Conservation (phyloP, 2,888 invertebrate genomes). For the Machimus rusticus region DNA sequence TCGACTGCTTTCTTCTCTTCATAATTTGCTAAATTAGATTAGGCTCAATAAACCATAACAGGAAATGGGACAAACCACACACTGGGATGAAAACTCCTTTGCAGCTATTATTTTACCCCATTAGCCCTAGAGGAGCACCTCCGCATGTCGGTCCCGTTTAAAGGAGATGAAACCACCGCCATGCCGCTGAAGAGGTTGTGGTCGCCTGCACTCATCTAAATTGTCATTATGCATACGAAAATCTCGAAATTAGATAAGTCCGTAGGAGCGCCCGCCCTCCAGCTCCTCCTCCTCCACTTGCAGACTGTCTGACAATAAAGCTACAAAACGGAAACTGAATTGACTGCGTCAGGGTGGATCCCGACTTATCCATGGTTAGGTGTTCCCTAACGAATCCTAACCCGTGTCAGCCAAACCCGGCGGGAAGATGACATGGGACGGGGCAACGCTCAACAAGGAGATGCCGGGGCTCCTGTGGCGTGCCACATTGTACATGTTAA, state of each 20-base stretch:
- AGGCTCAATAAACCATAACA: constrained; percentile 56
- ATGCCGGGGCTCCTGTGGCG: constrained; percentile 16
- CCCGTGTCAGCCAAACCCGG: not conserved
- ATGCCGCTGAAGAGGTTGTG: constrained; percentile 1
- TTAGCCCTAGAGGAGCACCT: constrained; percentile 5
- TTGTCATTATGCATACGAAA: constrained; percentile 40
- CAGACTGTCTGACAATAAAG: constrained; percentile 10
- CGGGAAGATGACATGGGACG: not conserved
- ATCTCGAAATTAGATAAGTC: constrained; percentile 34
- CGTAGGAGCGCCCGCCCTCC: not conserved
- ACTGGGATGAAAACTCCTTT: not conserved
- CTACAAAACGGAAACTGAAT: constrained; percentile 33
- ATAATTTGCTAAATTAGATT: constrained; percentile 62
- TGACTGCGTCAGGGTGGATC: constrained; percentile 13
- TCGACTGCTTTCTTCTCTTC: constrained; percentile 48
- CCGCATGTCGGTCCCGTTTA: constrained; percentile 5
- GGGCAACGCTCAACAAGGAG: constrained; percentile 12
- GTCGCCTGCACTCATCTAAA: constrained; percentile 25
- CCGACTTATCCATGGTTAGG: not conserved
- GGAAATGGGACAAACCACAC: constrained; percentile 48
- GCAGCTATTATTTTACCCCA: constrained; percentile 9
- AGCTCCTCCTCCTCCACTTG: not conserved
- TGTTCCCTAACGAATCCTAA: constrained; percentile 9
- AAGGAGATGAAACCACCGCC: not conserved
- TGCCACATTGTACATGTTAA: constrained; percentile 40